phyloP scores from a whole-genome alignment of 2,797 vertebrate genomes.

The Rhabdomys pumilio region DNA sequence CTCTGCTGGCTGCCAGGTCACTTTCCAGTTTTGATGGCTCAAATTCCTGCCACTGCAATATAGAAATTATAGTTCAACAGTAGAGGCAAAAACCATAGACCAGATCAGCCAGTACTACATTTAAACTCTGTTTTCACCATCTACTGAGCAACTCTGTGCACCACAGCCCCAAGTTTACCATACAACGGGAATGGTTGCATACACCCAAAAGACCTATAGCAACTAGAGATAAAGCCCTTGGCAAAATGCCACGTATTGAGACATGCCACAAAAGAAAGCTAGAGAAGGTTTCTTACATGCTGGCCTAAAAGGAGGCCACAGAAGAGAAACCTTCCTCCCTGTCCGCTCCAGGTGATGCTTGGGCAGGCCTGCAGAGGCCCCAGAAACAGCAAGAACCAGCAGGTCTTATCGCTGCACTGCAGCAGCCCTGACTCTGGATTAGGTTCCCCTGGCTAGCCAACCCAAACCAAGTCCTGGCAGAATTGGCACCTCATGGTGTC shows the following conservation, averaged over 20 bases:
- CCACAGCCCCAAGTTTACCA: background rate
- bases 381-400: background rate
- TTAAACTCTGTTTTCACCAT: background rate
- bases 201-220: background rate
- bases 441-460: constrained; percentile 50
- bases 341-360: background rate
- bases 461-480: constrained; percentile 4
- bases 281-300: background rate
- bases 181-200: background rate
- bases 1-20: background rate
- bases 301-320: background rate
- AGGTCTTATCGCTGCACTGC: background rate
- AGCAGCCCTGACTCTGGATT: constrained; percentile 30
- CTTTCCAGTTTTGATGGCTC: background rate
- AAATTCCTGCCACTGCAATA: constrained; percentile 16
- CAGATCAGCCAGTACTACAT: background rate
- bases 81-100: background rate
- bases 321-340: background rate
- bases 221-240: background rate
- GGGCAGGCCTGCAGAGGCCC: background rate
- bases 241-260: background rate
- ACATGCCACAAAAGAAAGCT: background rate
- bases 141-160: background rate
- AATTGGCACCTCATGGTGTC: background rate
- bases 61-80: background rate